phyloP scores from a whole-genome alignment of 1,140 invertebrate species.

The Metopolophium dirhodum region DNA sequence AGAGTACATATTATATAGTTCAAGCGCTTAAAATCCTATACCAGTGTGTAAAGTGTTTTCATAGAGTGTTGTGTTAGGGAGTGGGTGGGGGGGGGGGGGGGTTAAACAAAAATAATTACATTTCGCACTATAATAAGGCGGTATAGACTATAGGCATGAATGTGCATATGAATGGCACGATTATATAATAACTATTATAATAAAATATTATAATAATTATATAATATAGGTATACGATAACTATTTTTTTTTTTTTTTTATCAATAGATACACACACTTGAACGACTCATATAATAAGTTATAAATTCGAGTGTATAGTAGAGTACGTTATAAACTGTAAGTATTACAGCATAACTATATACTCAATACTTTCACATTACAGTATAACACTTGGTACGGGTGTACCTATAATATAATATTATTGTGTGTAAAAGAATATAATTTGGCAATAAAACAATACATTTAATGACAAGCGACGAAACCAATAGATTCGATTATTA shows the following conservation, averaged over 20 bases:
- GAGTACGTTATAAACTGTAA: neutral
- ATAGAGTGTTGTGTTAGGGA: accelerated
- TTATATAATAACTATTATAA: neutral
- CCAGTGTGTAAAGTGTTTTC: neutral
- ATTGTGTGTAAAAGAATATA: neutral
- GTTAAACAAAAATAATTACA: neutral
- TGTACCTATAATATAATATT: neutral
- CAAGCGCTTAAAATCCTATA: neutral
- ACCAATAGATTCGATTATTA: neutral
- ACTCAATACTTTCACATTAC: neutral
- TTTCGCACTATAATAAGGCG: neutral
- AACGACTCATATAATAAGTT: neutral
- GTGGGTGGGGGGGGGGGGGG: no score
- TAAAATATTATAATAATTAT: neutral
- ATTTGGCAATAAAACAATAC: neutral
- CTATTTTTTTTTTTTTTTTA: neutral
- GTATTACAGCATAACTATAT: neutral
- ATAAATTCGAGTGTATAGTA: neutral
- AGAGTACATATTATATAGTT: no score
- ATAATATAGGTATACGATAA: neutral
- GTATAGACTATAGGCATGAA: neutral
- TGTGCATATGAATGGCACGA: neutral
- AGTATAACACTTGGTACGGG: neutral
- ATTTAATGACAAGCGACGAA: neutral
- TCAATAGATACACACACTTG: neutral